Evolutionary conservation across 1,140 invertebrate genomes (phyloP).

Genomic region (Drosophila seguyi): DNA sequence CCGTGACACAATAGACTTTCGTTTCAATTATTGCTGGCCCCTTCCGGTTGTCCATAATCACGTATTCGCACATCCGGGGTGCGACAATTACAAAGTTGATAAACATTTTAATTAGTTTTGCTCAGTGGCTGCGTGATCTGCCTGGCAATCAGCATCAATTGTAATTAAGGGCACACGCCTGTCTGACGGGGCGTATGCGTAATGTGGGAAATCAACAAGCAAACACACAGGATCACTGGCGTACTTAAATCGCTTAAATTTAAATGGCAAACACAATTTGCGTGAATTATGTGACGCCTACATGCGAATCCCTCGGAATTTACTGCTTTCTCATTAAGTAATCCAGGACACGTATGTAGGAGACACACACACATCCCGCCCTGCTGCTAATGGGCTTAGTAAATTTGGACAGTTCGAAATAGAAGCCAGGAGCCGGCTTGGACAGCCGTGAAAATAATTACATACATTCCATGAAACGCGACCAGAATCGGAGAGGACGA

Average conservation of each 20-base stretch:
- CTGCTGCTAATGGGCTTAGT: slow-evolving; percentile 45
- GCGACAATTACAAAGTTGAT: slow-evolving; percentile 76
- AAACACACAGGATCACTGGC: slow-evolving; percentile 20
- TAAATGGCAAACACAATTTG: slow-evolving; percentile 74
- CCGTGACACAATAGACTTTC: background rate
- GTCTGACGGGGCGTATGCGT: slow-evolving; percentile 62
- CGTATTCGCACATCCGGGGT: slow-evolving; percentile 45
- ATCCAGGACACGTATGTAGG: slow-evolving; percentile 57
- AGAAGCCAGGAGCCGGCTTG: slow-evolving; percentile 13
- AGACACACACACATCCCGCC: slow-evolving; percentile 1
- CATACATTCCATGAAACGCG: slow-evolving; percentile 76
- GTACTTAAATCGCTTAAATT: slow-evolving; percentile 69
- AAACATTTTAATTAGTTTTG: slow-evolving; percentile 82
- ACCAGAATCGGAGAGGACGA: slow-evolving; percentile 51
- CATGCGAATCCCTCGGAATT: slow-evolving; percentile 58
- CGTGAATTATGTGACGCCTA: slow-evolving; percentile 67
- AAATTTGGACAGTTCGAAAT: slow-evolving; percentile 42
- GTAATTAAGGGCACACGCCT: slow-evolving; percentile 58
- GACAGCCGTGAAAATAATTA: slow-evolving; percentile 74
- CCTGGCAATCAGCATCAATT: slow-evolving; percentile 68
- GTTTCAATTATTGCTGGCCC: slow-evolving; percentile 8
- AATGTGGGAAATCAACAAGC: slow-evolving; percentile 50
- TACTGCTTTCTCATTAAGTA: slow-evolving; percentile 62
- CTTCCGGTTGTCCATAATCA: slow-evolving; percentile 26
- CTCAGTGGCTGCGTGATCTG: slow-evolving; percentile 48